phyloP scores from a whole-genome alignment of 2,888 invertebrate genomes.

The Iselma pallidipennis region DNA sequence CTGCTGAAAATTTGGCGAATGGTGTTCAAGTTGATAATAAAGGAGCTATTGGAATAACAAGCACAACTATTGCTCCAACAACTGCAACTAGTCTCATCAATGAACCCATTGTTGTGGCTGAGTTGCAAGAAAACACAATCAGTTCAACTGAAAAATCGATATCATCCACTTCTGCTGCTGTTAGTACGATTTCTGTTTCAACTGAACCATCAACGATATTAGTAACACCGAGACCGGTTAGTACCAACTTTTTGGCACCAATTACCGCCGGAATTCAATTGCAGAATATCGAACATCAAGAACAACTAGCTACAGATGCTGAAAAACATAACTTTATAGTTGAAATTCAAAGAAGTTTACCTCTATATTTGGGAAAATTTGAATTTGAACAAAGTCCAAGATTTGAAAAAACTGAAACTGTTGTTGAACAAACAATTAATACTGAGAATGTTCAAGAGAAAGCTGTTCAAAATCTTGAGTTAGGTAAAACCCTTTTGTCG shows the following conservation, averaged over 20 bases:
- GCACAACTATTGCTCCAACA: slow-evolving; percentile 24
- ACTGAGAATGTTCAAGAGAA: slow-evolving; percentile 30
- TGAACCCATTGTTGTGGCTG: slow-evolving; percentile 53
- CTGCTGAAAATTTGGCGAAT: slow-evolving; percentile 11
- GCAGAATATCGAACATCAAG: slow-evolving; percentile 50
- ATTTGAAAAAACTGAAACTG: slow-evolving; percentile 46
- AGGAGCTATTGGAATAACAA: slow-evolving; percentile 18
- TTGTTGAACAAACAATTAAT: slow-evolving; percentile 40
- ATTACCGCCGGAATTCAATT: slow-evolving; percentile 64
- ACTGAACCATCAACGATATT: slow-evolving; percentile 46
- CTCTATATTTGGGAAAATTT: slow-evolving; percentile 57
- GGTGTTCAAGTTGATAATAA: slow-evolving; percentile 21
- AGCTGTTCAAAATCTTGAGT: slow-evolving; percentile 56
- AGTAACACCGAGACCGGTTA: slow-evolving; percentile 63
- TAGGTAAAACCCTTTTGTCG: slow-evolving; percentile 51
- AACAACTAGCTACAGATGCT: slow-evolving; percentile 9
- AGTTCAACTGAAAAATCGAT: slow-evolving; percentile 36
- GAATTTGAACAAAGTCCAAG: slow-evolving; percentile 55
- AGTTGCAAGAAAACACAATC: slow-evolving; percentile 42
- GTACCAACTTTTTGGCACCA: slow-evolving; percentile 63
- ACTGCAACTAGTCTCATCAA: slow-evolving; percentile 37
- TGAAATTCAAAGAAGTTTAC: slow-evolving; percentile 69
- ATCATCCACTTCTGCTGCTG: slow-evolving; percentile 39
- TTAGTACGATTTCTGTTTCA: slow-evolving; percentile 27
- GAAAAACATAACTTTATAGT: slow-evolving; percentile 58